Evolutionary conservation across 1,140 invertebrate genomes (phyloP), one percentile per base, ranked within the genome.

Genomic region (Dreissena rostriformis): DNA sequence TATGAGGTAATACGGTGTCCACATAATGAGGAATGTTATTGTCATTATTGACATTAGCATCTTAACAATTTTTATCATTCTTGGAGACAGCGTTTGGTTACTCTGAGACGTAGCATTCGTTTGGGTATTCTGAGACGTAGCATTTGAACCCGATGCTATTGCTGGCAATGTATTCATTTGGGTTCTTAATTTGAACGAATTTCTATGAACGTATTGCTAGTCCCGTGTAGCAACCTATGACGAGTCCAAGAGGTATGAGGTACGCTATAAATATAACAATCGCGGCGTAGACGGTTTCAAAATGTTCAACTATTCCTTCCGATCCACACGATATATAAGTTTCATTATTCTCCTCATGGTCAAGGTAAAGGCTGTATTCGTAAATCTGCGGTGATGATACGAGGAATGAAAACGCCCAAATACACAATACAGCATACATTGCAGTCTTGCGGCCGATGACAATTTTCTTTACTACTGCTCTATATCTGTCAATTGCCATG

Each of bases 241-340:
- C n/a, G 51, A 83, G 53, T 1, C 39, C 2, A 17, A 76, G 39
- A 10, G 81, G 81, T 28, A 76, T 28, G 15, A 65, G 22, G 51
- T 76, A 83, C 10, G 49, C 73, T 26, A 74, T n/a, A 14, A 74
- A 15, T 19, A 83, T 24, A 1, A 74, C 73, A 24, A 68, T 29
- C 15, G 51, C 24, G 7, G 81, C 81, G 66, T 83, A 83, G 1
- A 83, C 55, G 28, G 72, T 76, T 53, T 83, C 72, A 49, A 83
- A 83, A 61, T 83, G n/a, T 22, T 83, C 66, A 55, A 70, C 53
- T 24, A 83, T 83, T 15, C 81, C 81, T 39, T 83, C 72, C 6
- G 81, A 83, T 12, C 73, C 81, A 57, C 81, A 83, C 6, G 72
- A 65, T 53, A 22, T 82, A 53, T 68, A 79, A 2, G 70, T 73